A percentile compares a stretch with the other conserved stretches of the same genome.
Conservation (phyloP, 2,888 invertebrate genomes). For the Rhogogaster chlorosoma region DNA sequence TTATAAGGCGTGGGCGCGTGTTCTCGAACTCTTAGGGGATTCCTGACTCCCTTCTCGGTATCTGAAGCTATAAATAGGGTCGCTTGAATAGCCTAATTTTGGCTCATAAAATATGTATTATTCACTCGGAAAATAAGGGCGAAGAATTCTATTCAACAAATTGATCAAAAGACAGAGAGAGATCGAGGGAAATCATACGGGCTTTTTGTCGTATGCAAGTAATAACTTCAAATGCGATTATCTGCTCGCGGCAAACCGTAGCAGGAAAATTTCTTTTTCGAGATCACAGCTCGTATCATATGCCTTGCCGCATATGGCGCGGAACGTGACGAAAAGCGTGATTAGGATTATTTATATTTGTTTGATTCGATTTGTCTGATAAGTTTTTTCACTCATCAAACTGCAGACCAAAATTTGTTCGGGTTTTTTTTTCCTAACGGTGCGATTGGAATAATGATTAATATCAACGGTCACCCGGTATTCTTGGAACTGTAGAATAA, state of each 20-base stretch:
- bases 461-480: background rate
- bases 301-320: background rate
- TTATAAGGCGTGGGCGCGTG: conserved; percentile 21
- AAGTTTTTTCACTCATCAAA: background rate
- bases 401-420: background rate
- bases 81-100: background rate
- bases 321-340: background rate
- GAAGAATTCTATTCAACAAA: background rate
- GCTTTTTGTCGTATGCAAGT: background rate
- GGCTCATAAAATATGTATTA: background rate
- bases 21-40: conserved; percentile 28
- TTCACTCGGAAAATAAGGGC: background rate
- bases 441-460: background rate
- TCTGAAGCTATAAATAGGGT: background rate
- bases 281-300: background rate
- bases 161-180: background rate
- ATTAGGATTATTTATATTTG: background rate
- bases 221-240: background rate
- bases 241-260: background rate
- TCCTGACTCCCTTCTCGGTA: background rate
- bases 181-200: background rate
- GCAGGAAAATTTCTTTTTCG: background rate
- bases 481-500: background rate
- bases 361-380: background rate
- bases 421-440: background rate